Evolutionary conservation across 1,140 invertebrate species (phyloP), one percentile per base, ranked within the genome.

Genomic region (Melipona quadrifasciata): DNA sequence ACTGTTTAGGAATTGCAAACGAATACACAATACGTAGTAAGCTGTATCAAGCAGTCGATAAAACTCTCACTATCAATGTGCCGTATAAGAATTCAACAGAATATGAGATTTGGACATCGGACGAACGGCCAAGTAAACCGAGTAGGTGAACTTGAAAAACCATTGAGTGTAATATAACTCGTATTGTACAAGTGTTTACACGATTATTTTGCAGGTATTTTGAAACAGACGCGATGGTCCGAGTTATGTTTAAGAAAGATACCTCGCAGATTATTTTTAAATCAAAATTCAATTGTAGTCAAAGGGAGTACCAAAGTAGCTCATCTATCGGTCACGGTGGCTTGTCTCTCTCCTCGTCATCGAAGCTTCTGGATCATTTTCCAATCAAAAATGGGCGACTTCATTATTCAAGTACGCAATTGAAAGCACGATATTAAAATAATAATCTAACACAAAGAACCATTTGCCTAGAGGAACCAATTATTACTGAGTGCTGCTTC

Each of bases 31-130:
- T 93, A 75, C 51, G 68, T 11, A 87, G 80, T 24, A 88, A 88
- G 68, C 64, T 93, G 2, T 93, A 93, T 68, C 51, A 90, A 67
- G 21, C 88, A 5, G n/a, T 86, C 0, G 89, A 93, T 8, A 79
- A 57, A 31, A 85, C 24, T 39, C 74, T 93, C 24, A 85, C 0
- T 21, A 87, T 92, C 27, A 31, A 61, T 16, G 84, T 91, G n/a
- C 93, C 92, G 0, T 93, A 92, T 65, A 55, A 75, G 27, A 81
- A 85, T 67, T 61, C 80, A 6, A 71, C 83, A 4, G 74, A 87
- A 14, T 91, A 92, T 16, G 88, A 90, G 19, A 91, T 93, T 71
- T 89, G 87, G 87, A 68, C 86, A n/a, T 73, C 90, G 0, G 82
- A 91, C 21, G 86, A 91, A 71, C 77, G 55, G 17, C 91, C 91